Evolutionary conservation across 1,140 invertebrate genomes (phyloP).

Genomic region (Brachionus sp.): DNA sequence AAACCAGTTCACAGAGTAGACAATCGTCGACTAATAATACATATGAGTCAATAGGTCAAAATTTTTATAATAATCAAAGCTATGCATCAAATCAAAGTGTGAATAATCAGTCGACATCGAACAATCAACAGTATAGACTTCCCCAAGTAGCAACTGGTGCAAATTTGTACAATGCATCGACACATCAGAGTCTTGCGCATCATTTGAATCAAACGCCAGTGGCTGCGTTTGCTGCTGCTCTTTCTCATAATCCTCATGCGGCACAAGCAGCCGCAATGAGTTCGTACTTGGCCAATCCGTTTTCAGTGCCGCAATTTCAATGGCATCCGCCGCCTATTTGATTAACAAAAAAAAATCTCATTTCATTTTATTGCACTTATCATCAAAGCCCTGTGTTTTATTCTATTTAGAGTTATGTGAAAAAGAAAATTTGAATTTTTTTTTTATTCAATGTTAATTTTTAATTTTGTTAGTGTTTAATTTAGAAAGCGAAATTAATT

Average conservation of each 20-base stretch:
- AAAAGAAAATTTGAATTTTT: not conserved
- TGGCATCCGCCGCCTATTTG: not conserved
- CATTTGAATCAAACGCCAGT: not conserved
- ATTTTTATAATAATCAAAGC: conserved; percentile 18
- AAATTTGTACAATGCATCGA: not conserved
- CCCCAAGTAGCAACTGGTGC: not conserved
- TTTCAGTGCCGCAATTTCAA: conserved; percentile 14
- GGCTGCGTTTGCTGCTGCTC: not conserved
- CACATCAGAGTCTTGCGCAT: not conserved
- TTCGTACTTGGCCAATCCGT: conserved; percentile 8
- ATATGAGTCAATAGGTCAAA: not conserved
- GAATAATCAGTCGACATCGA: not conserved
- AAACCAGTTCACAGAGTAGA: not conserved
- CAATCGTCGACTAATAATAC: not conserved
- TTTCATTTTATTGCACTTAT: not conserved
- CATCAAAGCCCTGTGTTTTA: not conserved
- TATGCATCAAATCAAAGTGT: not conserved
- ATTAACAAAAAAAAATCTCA: not conserved
- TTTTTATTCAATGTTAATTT: not conserved
- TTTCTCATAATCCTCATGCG: not conserved
- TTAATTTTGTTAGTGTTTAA: not conserved
- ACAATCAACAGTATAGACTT: conserved; percentile 35
- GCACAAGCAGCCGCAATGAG: conserved; percentile 5
- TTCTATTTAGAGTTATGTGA: not conserved
- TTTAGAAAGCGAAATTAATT: not conserved